Conservation (phyloP, 2,888 invertebrate genomes). For the Glyphotaelius pellucidus region DNA sequence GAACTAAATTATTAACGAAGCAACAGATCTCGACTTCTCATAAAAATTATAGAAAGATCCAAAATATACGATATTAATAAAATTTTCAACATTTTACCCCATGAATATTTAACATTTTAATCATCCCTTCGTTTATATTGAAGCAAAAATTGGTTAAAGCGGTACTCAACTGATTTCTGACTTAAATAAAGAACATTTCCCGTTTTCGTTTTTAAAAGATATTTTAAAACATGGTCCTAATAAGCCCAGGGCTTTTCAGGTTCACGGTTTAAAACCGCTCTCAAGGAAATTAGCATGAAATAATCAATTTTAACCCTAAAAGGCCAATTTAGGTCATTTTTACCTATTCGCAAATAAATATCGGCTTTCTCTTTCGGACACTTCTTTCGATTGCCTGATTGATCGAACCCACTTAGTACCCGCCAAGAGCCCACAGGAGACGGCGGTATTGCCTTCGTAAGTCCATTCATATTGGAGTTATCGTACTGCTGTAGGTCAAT, state of each 20-base stretch:
- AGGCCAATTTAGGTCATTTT: too few species aligned
- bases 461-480: too few species aligned
- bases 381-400: too few species aligned
- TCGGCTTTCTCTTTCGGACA: too few species aligned
- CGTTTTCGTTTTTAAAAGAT: background rate
- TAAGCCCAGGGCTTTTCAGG: too few species aligned
- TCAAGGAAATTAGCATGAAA: background rate
- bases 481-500: too few species aligned
- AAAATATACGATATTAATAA: slow-evolving; percentile 5
- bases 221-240: background rate
- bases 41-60: slow-evolving; percentile 8
- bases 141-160: background rate
- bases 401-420: too few species aligned
- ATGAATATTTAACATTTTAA: slow-evolving; percentile 30
- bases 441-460: too few species aligned
- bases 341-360: too few species aligned
- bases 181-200: background rate
- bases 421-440: too few species aligned
- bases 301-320: background rate
- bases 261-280: background rate
- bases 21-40: slow-evolving; percentile 35
- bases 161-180: background rate
- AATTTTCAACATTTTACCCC: slow-evolving; percentile 9
- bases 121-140: slow-evolving; percentile 17
- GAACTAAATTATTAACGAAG: slow-evolving; percentile 53